Evolutionary conservation across 2,113 vertebrate species (phyloP).

Genomic region (Poeciliopsis turrubarensis): DNA sequence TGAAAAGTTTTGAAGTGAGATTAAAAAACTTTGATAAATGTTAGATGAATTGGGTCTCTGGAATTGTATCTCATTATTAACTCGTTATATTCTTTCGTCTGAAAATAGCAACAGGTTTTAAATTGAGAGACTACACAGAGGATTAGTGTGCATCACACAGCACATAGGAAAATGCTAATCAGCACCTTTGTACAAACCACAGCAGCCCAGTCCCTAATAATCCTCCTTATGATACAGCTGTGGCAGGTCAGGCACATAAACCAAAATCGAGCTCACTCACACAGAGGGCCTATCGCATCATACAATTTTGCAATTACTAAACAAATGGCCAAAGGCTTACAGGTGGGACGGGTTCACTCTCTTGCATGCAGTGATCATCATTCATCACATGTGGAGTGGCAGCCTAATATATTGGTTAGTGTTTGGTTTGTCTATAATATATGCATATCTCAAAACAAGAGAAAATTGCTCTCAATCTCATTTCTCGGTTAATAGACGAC

Average conservation of each 20-base stretch:
- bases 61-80: not conserved
- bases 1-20: not conserved
- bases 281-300: constrained; percentile 50
- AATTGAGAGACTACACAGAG: constrained; percentile 35
- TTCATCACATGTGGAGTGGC: constrained; percentile 45
- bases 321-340: constrained; percentile 57
- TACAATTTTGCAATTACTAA: constrained; percentile 40
- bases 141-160: not conserved
- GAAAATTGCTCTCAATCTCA: constrained; percentile 28
- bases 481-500: constrained; percentile 34
- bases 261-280: constrained; percentile 50
- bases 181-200: constrained; percentile 53
- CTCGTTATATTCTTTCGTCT: not conserved
- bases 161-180: constrained; percentile 48
- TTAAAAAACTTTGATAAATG: not conserved
- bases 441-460: constrained; percentile 35
- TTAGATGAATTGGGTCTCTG: not conserved
- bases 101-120: constrained; percentile 1
- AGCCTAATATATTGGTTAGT: constrained; percentile 42
- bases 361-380: constrained; percentile 51
- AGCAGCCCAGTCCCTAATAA: constrained; percentile 53
- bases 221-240: constrained; percentile 53
- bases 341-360: constrained; percentile 46
- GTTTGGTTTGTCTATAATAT: constrained; percentile 25
- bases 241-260: constrained; percentile 66